phyloP scores from a whole-genome alignment of 2,113 vertebrate species.

The Xiphophorus couchianus region DNA sequence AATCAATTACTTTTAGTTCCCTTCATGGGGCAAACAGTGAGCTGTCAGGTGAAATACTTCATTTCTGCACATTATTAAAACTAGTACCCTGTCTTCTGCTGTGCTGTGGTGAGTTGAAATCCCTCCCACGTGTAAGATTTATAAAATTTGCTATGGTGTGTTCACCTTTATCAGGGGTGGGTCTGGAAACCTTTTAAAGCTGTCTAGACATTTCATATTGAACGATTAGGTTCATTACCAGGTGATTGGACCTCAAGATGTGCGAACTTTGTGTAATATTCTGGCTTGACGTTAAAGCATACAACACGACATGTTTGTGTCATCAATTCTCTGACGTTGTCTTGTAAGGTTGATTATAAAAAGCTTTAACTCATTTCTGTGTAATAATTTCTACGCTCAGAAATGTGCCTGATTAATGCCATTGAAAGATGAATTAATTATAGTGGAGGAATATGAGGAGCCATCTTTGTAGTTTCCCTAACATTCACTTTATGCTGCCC shows the following conservation, averaged over 20 bases:
- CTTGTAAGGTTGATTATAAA: no score
- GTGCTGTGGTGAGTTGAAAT: not conserved
- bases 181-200: constrained; percentile 40
- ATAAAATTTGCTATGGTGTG: constrained; percentile 7
- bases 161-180: constrained; percentile 23
- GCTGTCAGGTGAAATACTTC: not conserved
- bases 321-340: no score
- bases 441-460: not conserved
- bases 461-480: not conserved
- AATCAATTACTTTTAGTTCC: not conserved
- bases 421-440: no score
- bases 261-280: no score
- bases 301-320: not conserved
- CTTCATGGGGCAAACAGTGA: not conserved
- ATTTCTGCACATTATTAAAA: not conserved
- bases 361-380: not conserved
- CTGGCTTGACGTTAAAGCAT: not conserved
- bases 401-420: constrained; percentile 34
- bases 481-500: not conserved
- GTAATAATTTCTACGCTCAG: constrained; percentile 28
- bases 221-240: constrained; percentile 56
- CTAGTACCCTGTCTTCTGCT: not conserved
- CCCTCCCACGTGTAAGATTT: not conserved
- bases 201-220: constrained; percentile 49
- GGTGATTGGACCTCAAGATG: constrained; percentile 1